These are phyloP conservation scores for Euwallacea fornicatus DNA, from an alignment of 1,140 invertebrate species.

Conservation along the genomic window DNA sequence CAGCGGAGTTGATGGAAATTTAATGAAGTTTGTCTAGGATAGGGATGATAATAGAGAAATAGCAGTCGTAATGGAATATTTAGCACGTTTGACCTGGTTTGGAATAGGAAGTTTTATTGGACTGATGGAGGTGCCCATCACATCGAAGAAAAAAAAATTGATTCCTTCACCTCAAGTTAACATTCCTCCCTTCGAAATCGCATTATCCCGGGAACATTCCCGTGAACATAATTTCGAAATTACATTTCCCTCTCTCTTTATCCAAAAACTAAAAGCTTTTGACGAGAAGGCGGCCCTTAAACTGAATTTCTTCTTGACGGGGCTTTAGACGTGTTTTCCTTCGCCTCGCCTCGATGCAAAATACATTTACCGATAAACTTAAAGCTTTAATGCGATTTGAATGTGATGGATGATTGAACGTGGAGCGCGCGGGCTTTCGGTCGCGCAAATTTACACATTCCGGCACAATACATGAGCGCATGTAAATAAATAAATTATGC, in stretches of 20 bases:
- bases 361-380: slow-evolving; percentile 37
- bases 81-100: slow-evolving; percentile 20
- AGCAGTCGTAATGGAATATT: slow-evolving; percentile 25
- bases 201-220: slow-evolving; percentile 25
- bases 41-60: slow-evolving; percentile 18
- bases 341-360: slow-evolving; percentile 17
- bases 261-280: slow-evolving; percentile 34
- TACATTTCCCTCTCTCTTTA: slow-evolving; percentile 19
- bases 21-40: slow-evolving; percentile 27
- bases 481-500: neutral
- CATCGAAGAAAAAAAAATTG: slow-evolving; percentile 1
- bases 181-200: slow-evolving; percentile 9
- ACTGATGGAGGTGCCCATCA: no score
- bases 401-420: slow-evolving; percentile 36
- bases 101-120: no score
- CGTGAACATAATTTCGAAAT: slow-evolving; percentile 27
- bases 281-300: slow-evolving; percentile 12
- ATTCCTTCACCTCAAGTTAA: slow-evolving; percentile 24
- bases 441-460: neutral
- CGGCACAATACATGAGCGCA: neutral
- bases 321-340: slow-evolving; percentile 20
- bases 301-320: slow-evolving; percentile 14
- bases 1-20: slow-evolving; percentile 26
- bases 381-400: slow-evolving; percentile 37
- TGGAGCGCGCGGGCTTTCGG: slow-evolving; percentile 4